These are phyloP conservation scores for Tichodroma muraria DNA, from an alignment of 2,113 vertebrate genomes.

Conservation along the genomic window DNA sequence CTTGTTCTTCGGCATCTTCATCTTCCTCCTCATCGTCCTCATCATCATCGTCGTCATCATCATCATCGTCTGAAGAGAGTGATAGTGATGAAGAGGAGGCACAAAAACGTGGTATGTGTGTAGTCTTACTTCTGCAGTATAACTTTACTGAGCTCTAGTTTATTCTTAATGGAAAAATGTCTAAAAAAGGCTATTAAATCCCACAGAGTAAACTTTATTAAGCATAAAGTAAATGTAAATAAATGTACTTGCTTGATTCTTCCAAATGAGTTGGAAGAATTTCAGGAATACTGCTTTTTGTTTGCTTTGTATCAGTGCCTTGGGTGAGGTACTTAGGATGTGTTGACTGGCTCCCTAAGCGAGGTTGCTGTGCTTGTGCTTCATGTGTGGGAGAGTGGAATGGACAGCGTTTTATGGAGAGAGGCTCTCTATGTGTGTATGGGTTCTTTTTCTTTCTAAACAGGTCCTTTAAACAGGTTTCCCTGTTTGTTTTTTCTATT, in stretches of 20 bases:
- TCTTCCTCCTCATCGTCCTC: conserved; percentile 79
- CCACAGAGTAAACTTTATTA: neutral
- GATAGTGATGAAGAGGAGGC: conserved; percentile 83
- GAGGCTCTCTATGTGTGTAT: neutral
- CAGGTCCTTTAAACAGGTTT: neutral
- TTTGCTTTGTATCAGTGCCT: neutral
- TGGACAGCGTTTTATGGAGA: neutral
- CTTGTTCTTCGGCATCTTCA: conserved; percentile 77
- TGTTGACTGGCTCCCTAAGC: neutral
- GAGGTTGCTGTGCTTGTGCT: neutral
- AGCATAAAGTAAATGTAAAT: neutral
- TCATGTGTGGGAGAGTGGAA: neutral
- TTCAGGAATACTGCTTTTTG: neutral
- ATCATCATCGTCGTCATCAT: conserved; percentile 87
- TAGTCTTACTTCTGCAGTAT: conserved; percentile 25
- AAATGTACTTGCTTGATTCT: neutral
- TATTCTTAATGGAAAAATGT: neutral
- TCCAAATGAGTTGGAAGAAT: neutral
- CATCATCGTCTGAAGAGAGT: conserved; percentile 90
- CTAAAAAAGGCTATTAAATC: neutral
- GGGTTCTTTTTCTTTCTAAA: neutral
- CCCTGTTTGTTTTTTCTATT: neutral
- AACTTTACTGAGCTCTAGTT: neutral
- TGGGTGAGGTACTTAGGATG: neutral
- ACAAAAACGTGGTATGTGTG: conserved; percentile 74